Percentiles rank a stretch among this genome's conserved stretches.
These are phyloP conservation scores for Corythoichthys intestinalis DNA, from an alignment of 2,113 vertebrate species.

Conservation along the genomic window DNA sequence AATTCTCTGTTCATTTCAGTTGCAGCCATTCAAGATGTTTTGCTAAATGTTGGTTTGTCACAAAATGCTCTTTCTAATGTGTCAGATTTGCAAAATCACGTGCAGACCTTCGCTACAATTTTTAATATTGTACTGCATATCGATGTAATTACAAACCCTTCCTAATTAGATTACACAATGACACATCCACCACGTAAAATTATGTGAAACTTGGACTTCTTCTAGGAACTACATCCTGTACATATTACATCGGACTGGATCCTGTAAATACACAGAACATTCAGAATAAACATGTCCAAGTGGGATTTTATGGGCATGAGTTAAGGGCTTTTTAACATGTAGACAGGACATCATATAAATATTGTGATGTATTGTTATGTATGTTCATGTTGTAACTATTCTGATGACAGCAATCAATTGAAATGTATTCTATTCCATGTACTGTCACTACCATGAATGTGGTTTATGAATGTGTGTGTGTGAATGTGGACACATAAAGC, in stretches of 20 bases:
- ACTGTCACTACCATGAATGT: background rate
- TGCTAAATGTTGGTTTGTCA: background rate
- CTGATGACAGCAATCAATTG: background rate
- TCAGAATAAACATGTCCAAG: background rate
- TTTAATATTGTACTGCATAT: constrained; percentile 15
- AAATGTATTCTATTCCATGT: background rate
- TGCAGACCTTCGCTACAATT: background rate
- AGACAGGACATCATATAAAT: background rate
- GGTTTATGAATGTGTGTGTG: too few species aligned
- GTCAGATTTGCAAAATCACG: background rate
- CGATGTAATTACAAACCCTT: constrained; percentile 32
- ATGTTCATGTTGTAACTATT: too few species aligned
- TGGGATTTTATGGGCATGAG: background rate
- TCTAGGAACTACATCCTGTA: constrained; percentile 21
- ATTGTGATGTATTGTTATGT: background rate
- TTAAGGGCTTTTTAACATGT: background rate
- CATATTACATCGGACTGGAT: too few species aligned
- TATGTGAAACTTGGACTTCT: constrained; percentile 40
- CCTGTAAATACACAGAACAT: background rate
- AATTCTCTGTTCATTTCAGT: background rate
- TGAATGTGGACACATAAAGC: too few species aligned
- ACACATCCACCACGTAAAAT: constrained; percentile 36
- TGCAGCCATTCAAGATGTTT: background rate
- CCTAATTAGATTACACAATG: constrained; percentile 50
- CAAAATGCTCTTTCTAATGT: background rate